Evolutionary conservation across 2,797 vertebrate genomes (phyloP).

Genomic region (Pseudomugil tenellus): DNA sequence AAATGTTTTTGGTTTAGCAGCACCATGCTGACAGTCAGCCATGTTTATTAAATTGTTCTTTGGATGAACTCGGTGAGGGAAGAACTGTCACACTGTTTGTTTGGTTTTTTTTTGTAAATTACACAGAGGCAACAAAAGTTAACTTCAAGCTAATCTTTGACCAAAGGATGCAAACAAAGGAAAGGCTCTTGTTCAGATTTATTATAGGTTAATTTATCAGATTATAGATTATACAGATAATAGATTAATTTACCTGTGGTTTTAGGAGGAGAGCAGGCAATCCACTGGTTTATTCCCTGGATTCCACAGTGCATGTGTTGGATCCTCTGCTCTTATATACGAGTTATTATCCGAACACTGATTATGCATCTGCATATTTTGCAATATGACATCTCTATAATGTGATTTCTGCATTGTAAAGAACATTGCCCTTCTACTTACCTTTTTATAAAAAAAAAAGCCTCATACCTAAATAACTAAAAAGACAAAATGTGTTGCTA

Average conservation of each 20-base stretch:
- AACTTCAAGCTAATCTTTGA: not conserved
- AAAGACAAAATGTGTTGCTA: not conserved
- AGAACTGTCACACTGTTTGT: not conserved
- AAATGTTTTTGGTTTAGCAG: no score
- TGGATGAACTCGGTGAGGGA: not conserved
- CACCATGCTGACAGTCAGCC: no score
- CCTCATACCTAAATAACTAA: not conserved
- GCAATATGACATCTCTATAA: not conserved
- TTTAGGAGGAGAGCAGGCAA: constrained; percentile 6
- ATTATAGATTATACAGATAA: no score
- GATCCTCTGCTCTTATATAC: not conserved
- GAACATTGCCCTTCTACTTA: not conserved
- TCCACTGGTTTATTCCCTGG: not conserved
- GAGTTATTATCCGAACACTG: not conserved
- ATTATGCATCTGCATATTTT: not conserved
- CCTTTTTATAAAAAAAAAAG: not conserved
- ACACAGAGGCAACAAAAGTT: not conserved
- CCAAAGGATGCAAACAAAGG: not conserved
- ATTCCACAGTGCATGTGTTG: not conserved
- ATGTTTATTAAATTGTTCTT: not conserved
- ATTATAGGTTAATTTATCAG: constrained; percentile 13
- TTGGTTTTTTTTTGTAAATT: not conserved
- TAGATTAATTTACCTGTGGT: no score
- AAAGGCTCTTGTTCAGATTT: not conserved
- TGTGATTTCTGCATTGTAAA: not conserved